These are phyloP conservation scores for Darevskia mixta DNA, from an alignment of 2,797 vertebrate species.

Conservation along the genomic window DNA sequence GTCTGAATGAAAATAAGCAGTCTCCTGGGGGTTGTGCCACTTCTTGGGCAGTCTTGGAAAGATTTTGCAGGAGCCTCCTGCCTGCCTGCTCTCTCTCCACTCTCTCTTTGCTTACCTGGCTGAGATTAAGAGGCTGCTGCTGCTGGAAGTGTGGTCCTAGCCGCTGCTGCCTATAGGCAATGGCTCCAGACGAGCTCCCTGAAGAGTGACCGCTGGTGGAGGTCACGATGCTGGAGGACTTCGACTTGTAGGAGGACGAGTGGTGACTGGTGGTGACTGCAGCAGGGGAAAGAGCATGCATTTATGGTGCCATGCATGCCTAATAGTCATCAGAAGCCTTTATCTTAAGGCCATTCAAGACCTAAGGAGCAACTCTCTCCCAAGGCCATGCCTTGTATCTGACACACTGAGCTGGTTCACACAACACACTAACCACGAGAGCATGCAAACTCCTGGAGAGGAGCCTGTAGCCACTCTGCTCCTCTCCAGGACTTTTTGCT, in stretches of 20 bases:
- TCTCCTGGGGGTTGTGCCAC: background rate
- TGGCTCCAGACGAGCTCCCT: conserved; percentile 84
- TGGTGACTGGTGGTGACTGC: conserved; percentile 92
- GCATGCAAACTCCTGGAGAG: no score
- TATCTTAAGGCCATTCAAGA: background rate
- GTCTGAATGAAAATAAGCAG: background rate
- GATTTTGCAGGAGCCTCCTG: background rate
- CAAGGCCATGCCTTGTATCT: background rate
- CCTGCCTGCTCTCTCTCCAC: background rate
- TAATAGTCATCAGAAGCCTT: background rate
- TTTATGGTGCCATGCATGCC: conserved; percentile 69
- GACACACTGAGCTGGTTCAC: background rate
- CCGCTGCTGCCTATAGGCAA: conserved; percentile 92
- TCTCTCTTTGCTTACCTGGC: conserved; percentile 85
- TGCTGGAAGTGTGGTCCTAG: conserved; percentile 95
- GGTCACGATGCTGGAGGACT: conserved; percentile 90
- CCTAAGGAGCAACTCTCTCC: conserved; percentile 57
- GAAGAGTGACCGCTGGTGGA: conserved; percentile 90
- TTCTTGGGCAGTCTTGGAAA: no score
- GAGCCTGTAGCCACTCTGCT: no score
- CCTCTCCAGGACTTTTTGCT: no score
- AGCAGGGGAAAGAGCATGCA: conserved; percentile 64
- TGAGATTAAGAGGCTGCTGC: conserved; percentile 99
- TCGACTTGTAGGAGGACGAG: conserved; percentile 93
- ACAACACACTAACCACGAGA: no score